Percentiles rank a stretch among this genome's conserved stretches.
Conservation (phyloP, 2,113 vertebrate genomes). For the Okapia johnstoni region DNA sequence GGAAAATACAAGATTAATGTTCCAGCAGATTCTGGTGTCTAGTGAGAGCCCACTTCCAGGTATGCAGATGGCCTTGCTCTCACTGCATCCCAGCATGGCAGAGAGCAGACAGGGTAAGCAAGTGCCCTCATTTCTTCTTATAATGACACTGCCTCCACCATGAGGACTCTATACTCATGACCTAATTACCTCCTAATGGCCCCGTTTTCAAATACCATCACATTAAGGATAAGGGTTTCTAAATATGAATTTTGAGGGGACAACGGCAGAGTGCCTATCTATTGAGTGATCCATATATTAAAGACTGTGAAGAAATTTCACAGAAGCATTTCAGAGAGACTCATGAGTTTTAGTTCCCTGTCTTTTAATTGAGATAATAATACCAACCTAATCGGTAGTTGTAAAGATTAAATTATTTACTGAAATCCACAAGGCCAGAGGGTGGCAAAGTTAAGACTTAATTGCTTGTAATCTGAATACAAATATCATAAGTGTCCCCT, state of each 20-base stretch:
- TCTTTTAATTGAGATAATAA: not conserved
- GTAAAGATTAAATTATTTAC: not conserved
- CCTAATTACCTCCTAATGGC: not conserved
- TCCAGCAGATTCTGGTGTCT: not conserved
- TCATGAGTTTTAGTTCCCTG: not conserved
- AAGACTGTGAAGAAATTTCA: not conserved
- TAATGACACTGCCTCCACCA: not conserved
- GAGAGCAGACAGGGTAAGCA: not conserved
- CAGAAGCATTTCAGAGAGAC: not conserved
- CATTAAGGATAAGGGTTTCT: not conserved
- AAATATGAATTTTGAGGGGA: not conserved
- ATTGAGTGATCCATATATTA: not conserved
- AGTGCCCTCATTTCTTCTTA: not conserved
- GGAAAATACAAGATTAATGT: not conserved
- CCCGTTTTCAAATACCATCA: not conserved
- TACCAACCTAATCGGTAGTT: not conserved
- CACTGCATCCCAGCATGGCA: not conserved
- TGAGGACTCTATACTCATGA: not conserved
- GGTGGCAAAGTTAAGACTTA: not conserved
- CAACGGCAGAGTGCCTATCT: not conserved
- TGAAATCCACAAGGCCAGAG: not conserved
- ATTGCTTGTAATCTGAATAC: not conserved
- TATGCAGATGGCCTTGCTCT: not conserved
- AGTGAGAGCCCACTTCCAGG: not conserved
- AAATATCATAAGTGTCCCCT: not conserved